phyloP scores from a whole-genome alignment of 2,888 invertebrate genomes.

The Pterostichus madidus region DNA sequence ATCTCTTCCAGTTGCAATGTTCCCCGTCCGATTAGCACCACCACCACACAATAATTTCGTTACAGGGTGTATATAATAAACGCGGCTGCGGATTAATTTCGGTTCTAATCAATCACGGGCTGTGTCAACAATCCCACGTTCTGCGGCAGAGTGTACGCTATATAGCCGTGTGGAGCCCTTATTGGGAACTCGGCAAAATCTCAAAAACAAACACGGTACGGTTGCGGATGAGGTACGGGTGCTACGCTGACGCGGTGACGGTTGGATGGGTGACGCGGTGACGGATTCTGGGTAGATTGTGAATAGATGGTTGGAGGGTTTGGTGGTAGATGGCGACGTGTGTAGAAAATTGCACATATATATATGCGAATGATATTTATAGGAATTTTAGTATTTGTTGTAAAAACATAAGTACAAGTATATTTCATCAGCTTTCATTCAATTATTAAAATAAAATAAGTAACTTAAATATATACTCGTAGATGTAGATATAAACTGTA shows the following conservation, averaged over 20 bases:
- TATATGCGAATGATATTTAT: too few relatives aligned
- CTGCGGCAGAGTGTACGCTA: background rate
- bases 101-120: slow-evolving; percentile 74
- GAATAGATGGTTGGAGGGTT: slow-evolving; percentile 17
- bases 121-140: slow-evolving; percentile 73
- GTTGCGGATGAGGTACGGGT: slow-evolving; percentile 6
- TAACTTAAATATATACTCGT: too few relatives aligned
- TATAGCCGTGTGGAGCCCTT: background rate
- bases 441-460: too few relatives aligned
- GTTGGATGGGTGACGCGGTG: background rate
- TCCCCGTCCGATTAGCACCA: slow-evolving; percentile 15
- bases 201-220: slow-evolving; percentile 74
- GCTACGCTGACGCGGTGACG: background rate
- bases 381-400: too few relatives aligned
- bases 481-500: too few relatives aligned
- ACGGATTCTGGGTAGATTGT: slow-evolving; percentile 1
- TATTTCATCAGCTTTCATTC: too few relatives aligned
- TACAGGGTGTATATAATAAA: slow-evolving; percentile 65
- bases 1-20: background rate
- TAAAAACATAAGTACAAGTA: too few relatives aligned
- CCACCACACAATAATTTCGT: slow-evolving; percentile 36
- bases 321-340: background rate
- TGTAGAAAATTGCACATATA: background rate
- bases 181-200: slow-evolving; percentile 71
- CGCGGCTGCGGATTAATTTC: slow-evolving; percentile 73